phyloP scores from a whole-genome alignment of 1,140 invertebrate genomes.

The Dufourea novaeangliae region DNA sequence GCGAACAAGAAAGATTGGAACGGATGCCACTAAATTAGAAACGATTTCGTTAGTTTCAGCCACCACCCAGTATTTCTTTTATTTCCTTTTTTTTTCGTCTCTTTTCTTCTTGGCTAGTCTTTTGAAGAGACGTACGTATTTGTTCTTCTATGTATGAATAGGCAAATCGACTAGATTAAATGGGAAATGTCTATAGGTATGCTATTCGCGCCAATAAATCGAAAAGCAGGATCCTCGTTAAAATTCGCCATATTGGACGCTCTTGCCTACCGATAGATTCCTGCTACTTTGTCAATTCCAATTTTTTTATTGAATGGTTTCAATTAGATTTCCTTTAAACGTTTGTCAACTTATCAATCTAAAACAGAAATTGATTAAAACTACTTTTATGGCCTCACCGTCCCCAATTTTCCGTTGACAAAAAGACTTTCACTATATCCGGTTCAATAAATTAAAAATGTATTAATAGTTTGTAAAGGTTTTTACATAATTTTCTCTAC shows the following conservation, averaged over 20 bases:
- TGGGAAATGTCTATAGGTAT: background rate
- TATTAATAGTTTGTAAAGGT: too few relatives aligned
- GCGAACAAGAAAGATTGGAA: background rate
- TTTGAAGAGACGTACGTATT: too few relatives aligned
- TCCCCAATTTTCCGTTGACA: too few relatives aligned
- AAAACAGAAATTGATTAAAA: background rate
- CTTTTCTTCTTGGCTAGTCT: too few relatives aligned
- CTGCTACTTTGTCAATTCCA: too few relatives aligned
- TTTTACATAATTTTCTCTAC: too few relatives aligned
- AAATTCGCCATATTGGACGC: background rate
- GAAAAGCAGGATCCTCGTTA: background rate
- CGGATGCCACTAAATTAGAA: background rate
- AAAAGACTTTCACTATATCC: too few relatives aligned
- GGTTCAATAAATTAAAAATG: too few relatives aligned
- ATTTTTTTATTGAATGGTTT: constrained; percentile 28
- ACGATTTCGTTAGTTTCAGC: background rate
- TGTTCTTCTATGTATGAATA: background rate
- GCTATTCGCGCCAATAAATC: constrained; percentile 23
- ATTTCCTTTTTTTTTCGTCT: background rate
- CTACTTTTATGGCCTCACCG: too few relatives aligned
- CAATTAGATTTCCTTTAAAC: constrained; percentile 24
- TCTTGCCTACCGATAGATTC: background rate
- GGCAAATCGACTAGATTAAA: background rate
- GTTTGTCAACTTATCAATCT: background rate
- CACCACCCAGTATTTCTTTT: background rate